Conservation (phyloP, 2,797 vertebrate genomes). For the Silurus lanzhouensis region DNA sequence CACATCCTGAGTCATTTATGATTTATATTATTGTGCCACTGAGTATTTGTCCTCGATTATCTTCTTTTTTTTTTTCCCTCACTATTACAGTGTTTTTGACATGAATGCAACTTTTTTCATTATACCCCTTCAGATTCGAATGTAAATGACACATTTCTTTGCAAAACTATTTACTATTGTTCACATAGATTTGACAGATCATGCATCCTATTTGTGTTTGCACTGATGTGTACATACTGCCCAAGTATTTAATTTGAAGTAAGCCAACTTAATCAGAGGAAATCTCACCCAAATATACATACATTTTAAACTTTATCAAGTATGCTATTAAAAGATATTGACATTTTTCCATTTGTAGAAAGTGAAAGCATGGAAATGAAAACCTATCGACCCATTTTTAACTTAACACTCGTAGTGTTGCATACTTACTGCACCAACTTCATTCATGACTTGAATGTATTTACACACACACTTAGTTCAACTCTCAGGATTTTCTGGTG, state of each 20-base stretch:
- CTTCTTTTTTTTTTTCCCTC: too few relatives aligned
- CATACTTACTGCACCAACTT: background rate
- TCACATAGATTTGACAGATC: background rate
- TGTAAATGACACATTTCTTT: background rate
- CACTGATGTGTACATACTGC: background rate
- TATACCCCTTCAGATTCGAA: background rate
- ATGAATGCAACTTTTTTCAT: background rate
- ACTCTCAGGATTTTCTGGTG: slow-evolving; percentile 48
- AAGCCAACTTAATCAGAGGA: background rate
- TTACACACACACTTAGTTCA: slow-evolving; percentile 21
- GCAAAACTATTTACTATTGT: background rate
- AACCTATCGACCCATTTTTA: background rate
- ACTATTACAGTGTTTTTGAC: background rate
- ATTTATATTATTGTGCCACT: background rate
- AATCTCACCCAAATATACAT: background rate
- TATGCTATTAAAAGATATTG: background rate
- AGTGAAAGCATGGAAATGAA: background rate
- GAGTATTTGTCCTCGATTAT: background rate
- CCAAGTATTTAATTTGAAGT: background rate
- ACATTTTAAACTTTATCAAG: background rate
- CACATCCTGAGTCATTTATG: background rate
- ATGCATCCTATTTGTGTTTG: slow-evolving; percentile 1
- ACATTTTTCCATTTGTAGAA: background rate
- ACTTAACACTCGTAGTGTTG: background rate
- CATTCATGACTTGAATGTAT: slow-evolving; percentile 38